Conservation (phyloP, 1,140 invertebrate species). For the Bicyclus anynana region DNA sequence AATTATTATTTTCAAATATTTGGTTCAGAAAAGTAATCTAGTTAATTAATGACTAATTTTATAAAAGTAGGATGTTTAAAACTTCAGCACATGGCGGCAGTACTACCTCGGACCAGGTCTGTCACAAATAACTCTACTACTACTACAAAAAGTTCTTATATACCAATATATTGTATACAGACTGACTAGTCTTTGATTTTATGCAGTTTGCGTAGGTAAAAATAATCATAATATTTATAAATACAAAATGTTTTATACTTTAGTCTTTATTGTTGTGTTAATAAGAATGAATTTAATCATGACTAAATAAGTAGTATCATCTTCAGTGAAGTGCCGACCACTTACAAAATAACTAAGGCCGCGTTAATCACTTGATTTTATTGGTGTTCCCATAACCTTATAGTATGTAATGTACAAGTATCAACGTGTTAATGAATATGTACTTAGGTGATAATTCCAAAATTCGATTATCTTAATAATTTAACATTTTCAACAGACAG, state of each 20-base stretch:
- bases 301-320: slow-evolving; percentile 38
- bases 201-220: no score
- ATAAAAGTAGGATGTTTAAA: no score
- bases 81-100: no score
- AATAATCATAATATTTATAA: background rate
- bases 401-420: slow-evolving; percentile 27
- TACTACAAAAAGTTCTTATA: no score
- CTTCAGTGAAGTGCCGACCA: slow-evolving; percentile 37
- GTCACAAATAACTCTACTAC: no score
- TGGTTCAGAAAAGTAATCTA: no score
- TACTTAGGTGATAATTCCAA: slow-evolving; percentile 1
- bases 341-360: slow-evolving; percentile 39
- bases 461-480: slow-evolving; percentile 13
- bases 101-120: no score
- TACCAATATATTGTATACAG: slow-evolving; percentile 6
- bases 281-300: slow-evolving; percentile 36
- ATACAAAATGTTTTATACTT: slow-evolving; percentile 24
- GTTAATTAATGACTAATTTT: no score
- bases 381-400: slow-evolving; percentile 59
- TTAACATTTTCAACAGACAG: background rate
- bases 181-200: no score
- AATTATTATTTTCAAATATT: no score
- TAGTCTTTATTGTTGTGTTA: slow-evolving; percentile 34
- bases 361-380: slow-evolving; percentile 33
- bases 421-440: background rate